A percentile compares a stretch with the other conserved stretches of the same genome.
Conservation (phyloP, 2,797 vertebrate species). For the Phataginus tetradactyla region DNA sequence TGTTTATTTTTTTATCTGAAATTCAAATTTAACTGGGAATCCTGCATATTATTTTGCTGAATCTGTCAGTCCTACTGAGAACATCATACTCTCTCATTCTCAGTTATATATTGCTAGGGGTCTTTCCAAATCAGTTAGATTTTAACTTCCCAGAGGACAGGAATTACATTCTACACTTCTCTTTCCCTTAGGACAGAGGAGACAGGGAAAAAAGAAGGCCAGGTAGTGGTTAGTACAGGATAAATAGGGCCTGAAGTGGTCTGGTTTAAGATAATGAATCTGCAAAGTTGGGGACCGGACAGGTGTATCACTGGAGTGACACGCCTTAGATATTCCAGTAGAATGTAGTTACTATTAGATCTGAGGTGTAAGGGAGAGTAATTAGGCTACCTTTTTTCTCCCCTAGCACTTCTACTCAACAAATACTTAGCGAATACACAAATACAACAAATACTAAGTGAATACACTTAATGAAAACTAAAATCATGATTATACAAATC, state of each 20-base stretch:
- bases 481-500: neutral
- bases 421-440: neutral
- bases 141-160: neutral
- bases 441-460: neutral
- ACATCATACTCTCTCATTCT: neutral
- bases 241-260: neutral
- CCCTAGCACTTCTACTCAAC: neutral
- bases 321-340: neutral
- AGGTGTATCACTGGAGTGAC: accelerated
- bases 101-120: neutral
- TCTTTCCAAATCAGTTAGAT: neutral
- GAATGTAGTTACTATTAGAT: neutral
- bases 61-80: neutral
- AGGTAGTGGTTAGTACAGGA: neutral
- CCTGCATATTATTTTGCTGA: neutral
- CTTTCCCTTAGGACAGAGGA: neutral
- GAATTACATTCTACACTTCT: neutral
- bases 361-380: neutral
- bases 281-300: no score
- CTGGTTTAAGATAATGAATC: neutral
- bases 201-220: neutral
- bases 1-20: neutral
- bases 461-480: neutral
- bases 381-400: neutral
- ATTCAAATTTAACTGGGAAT: neutral